Evolutionary conservation across 2,113 vertebrate species (phyloP), one percentile per base, ranked within the genome.

Genomic region (Tupaia chinensis): DNA sequence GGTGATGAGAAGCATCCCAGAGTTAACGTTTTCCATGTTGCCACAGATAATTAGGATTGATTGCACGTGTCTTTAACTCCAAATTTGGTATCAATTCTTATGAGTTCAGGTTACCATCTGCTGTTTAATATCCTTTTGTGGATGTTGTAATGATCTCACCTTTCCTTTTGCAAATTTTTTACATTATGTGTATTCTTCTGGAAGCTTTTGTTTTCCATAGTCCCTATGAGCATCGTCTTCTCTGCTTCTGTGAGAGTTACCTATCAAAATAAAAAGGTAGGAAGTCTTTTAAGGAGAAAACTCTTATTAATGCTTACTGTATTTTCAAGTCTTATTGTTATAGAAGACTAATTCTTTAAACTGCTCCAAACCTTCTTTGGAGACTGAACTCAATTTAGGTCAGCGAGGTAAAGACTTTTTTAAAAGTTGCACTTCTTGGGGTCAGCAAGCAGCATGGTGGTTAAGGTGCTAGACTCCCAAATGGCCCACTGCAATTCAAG

Each of bases 11-110:
- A 94, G 54, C 58, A 70, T 69, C 66, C 58, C 74, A 56, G 44
- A 77, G 87, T 79, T 95, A 91, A 76, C 89, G 77, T 74, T 87
- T 94, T 69, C 74, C 73, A 16, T 73, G 44, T 96, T 81, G 74
- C 61, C 77, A 65, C 0, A 9, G 76, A 84, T 93, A 93, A 91
- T 96, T 77, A 87, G 72, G 32, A 77, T 63, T 54, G 72, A 73
- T 27, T 66, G 58, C 32, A 1, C 65, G 13, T 87, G 34, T 84
- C 87, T 97, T 91, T 91, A 85, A 77, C 82, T 93, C 34, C 85
- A 22, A 85, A 91, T 78, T 94, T 87, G 54, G 32, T 19, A 74
- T 83, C 68, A 25, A 76, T n/a, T 89, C 19, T 84, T 87, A 17
- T 3, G 17, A 89, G 34, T 83, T 6, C 68, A 96, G 70, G 34